A percentile compares a stretch with the other conserved stretches of the same genome.
Conservation (phyloP, 2,888 invertebrate genomes). For the Lasioglossum calceatum region DNA sequence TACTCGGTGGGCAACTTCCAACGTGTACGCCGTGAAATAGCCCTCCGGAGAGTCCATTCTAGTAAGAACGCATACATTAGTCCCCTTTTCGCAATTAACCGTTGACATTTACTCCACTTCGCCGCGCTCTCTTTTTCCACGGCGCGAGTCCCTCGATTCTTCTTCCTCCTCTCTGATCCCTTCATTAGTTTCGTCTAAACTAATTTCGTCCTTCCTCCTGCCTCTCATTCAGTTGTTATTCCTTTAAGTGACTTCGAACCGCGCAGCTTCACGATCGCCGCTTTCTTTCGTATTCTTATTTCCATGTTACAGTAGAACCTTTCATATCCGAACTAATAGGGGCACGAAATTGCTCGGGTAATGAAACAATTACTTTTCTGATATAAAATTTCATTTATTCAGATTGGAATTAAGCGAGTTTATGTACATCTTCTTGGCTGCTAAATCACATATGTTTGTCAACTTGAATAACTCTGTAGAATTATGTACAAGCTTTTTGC, state of each 20-base stretch:
- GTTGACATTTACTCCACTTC: constrained; percentile 74
- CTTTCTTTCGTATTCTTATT: not conserved
- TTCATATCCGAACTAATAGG: too few relatives aligned
- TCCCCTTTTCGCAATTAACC: constrained; percentile 74
- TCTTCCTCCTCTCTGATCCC: constrained; percentile 27
- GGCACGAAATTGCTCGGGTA: too few relatives aligned
- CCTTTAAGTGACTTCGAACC: not conserved
- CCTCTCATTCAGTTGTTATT: not conserved
- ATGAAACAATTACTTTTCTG: too few relatives aligned
- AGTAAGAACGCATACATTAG: constrained; percentile 72
- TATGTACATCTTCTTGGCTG: too few relatives aligned
- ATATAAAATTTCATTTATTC: too few relatives aligned
- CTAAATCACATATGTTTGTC: too few relatives aligned
- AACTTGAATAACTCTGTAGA: too few relatives aligned
- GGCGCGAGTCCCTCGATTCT: constrained; percentile 55
- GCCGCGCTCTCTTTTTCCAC: constrained; percentile 49
- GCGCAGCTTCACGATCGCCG: not conserved
- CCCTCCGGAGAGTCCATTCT: constrained; percentile 64
- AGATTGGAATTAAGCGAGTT: too few relatives aligned
- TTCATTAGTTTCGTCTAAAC: not conserved
- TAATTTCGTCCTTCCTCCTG: not conserved
- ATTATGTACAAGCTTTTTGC: too few relatives aligned
- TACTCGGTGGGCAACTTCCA: constrained; percentile 47
- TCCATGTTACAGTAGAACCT: too few relatives aligned
- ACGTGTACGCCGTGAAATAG: constrained; percentile 50